Evolutionary conservation across 2,113 vertebrate genomes (phyloP), one percentile per base, ranked within the genome.

Genomic region (Chloroceryle aenea): DNA sequence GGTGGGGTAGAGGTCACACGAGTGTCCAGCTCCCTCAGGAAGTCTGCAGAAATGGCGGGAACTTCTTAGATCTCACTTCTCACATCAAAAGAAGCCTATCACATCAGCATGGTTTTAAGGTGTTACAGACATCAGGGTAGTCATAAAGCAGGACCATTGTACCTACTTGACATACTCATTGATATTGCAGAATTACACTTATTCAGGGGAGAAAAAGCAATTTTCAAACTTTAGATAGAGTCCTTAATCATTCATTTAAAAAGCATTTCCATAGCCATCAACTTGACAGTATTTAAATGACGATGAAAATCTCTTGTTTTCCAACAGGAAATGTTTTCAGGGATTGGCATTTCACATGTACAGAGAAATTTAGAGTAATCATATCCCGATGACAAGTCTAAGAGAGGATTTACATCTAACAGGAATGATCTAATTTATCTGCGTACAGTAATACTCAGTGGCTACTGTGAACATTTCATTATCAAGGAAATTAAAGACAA

Each of bases 401-500:
- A 52, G 82, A 95, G 87, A 96, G 90, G 81, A 95, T 95, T 96
- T 92, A 84, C 84, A 93, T 97, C 91, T 91, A 96, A 77, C 12
- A 38, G 82, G 92, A 97, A 96, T 1, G 34, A 97, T 97, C 94
- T 97, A 97, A 97, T 95, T 97, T 74, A 89, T 67, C 63, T 93
- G 94, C 79, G 77, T 92, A 90, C 77, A 73, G 80, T 97, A 97
- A 97, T 97, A 95, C 76, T 79, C 87, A 91, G 55, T 94, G 93
- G 93, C 94, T 95, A 97, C 92, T 94, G 92, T 90, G 89, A 97
- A 84, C 78, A 61, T 95, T 91, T 93, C 94, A 93, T 91, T 97
- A 97, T 94, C 71, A 95, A 94, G 91, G 95, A 98, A 98, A 97
- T 96, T 91, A 96, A 95, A 97, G 76, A 88, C 55, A 97, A 96